phyloP scores from a whole-genome alignment of 2,113 vertebrate genomes.

The Corythaeola cristata region DNA sequence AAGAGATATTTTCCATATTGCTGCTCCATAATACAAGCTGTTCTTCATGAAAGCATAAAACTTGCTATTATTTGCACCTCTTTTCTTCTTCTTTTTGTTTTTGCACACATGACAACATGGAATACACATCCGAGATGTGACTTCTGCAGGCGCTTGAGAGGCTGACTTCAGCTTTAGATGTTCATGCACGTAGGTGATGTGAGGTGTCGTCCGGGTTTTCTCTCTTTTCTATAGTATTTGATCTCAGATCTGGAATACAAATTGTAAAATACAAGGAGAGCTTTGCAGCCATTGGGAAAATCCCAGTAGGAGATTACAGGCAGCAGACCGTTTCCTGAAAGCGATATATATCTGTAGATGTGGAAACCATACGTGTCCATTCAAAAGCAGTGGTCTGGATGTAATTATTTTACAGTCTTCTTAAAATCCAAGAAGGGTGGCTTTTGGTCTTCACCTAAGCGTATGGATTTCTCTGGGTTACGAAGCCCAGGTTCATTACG shows the following conservation, averaged over 20 bases:
- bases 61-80: background rate
- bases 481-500: background rate
- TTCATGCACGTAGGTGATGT: background rate
- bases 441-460: background rate
- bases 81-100: background rate
- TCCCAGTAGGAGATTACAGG: background rate
- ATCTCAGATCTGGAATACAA: background rate
- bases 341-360: rapidly evolving
- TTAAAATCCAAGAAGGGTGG: background rate
- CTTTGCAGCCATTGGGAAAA: background rate
- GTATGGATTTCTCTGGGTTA: background rate
- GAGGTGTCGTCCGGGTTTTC: background rate
- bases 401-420: background rate
- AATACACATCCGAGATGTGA: background rate
- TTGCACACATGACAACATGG: background rate
- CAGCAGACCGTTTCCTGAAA: background rate
- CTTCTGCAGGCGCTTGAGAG: background rate
- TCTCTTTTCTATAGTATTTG: background rate
- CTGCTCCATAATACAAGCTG: background rate
- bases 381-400: background rate
- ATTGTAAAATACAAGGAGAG: background rate
- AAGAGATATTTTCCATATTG: background rate
- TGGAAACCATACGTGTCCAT: rapidly evolving
- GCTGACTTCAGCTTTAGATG: background rate
- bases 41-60: background rate